A percentile compares a stretch with the other conserved stretches of the same genome.
Conservation (phyloP, 2,888 invertebrate species). For the Erebia epiphron region DNA sequence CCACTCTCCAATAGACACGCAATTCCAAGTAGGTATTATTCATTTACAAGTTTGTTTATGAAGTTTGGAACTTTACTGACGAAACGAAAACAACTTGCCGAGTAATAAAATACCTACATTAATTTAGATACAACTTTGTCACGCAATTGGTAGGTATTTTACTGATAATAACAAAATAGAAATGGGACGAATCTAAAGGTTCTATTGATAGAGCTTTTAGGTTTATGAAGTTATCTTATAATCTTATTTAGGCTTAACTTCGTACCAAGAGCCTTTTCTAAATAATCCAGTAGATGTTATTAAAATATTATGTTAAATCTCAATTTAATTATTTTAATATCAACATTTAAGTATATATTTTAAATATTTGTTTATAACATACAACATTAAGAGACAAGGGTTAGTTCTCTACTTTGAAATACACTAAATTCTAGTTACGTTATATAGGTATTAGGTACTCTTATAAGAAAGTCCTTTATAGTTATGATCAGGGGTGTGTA, state of each 20-base stretch:
- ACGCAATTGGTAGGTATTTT: slow-evolving; percentile 52
- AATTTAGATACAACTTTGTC: slow-evolving; percentile 67
- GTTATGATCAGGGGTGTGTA: too few relatives aligned
- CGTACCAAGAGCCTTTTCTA: too few relatives aligned
- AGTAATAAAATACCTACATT: slow-evolving; percentile 65
- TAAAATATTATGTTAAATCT: too few relatives aligned
- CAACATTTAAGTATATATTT: too few relatives aligned
- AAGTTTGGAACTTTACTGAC: slow-evolving; percentile 72
- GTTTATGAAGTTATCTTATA: neutral
- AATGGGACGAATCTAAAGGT: neutral
- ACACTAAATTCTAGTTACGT: too few relatives aligned
- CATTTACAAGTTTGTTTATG: slow-evolving; percentile 67
- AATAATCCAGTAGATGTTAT: too few relatives aligned
- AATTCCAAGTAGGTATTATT: slow-evolving; percentile 61
- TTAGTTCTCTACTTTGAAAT: too few relatives aligned
- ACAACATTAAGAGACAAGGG: too few relatives aligned
- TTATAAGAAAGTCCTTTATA: too few relatives aligned
- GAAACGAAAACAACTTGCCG: slow-evolving; percentile 64
- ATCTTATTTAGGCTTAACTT: neutral
- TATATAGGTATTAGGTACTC: too few relatives aligned
- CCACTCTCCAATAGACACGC: slow-evolving; percentile 52
- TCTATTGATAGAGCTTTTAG: neutral
- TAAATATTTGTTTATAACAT: too few relatives aligned
- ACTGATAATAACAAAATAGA: neutral
- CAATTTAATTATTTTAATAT: too few relatives aligned